phyloP scores from a whole-genome alignment of 2,797 vertebrate genomes.

The Atherinosoma microstoma region DNA sequence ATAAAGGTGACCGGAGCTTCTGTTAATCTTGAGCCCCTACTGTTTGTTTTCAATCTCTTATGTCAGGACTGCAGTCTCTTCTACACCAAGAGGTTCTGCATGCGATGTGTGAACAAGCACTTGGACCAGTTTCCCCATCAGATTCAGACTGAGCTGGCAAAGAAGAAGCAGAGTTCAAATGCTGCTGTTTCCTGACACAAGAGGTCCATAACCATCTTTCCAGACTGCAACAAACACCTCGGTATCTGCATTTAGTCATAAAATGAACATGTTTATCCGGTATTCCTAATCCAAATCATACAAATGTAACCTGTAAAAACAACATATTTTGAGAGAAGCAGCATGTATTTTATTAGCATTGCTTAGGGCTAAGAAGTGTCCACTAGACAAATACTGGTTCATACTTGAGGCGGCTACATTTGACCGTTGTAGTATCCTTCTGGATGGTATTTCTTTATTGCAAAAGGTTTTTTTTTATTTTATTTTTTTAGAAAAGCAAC shows the following conservation, averaged over 20 bases:
- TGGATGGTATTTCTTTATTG: constrained; percentile 21
- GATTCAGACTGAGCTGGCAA: constrained; percentile 86
- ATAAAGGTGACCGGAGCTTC: neutral
- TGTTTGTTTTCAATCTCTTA: constrained; percentile 10
- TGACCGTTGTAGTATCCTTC: neutral
- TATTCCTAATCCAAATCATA: neutral
- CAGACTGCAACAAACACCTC: neutral
- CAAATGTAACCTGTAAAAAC: constrained; percentile 11
- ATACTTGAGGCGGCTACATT: neutral
- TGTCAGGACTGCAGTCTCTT: constrained; percentile 92
- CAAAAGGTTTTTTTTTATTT: too few species aligned
- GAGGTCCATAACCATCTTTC: constrained; percentile 17
- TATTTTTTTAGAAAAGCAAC: neutral
- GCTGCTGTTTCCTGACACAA: constrained; percentile 51
- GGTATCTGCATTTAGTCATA: constrained; percentile 6
- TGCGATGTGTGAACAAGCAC: constrained; percentile 87
- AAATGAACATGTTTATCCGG: constrained; percentile 5
- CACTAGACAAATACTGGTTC: neutral
- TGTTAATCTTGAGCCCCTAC: neutral
- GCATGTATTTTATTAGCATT: constrained; percentile 4
- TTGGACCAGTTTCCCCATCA: constrained; percentile 87
- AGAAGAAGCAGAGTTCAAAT: constrained; percentile 77
- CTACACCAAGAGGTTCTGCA: constrained; percentile 91
- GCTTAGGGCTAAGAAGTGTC: constrained; percentile 1
- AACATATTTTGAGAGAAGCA: neutral